Evolutionary conservation across 2,113 vertebrate species (phyloP).

Genomic region (Agelaius tricolor): DNA sequence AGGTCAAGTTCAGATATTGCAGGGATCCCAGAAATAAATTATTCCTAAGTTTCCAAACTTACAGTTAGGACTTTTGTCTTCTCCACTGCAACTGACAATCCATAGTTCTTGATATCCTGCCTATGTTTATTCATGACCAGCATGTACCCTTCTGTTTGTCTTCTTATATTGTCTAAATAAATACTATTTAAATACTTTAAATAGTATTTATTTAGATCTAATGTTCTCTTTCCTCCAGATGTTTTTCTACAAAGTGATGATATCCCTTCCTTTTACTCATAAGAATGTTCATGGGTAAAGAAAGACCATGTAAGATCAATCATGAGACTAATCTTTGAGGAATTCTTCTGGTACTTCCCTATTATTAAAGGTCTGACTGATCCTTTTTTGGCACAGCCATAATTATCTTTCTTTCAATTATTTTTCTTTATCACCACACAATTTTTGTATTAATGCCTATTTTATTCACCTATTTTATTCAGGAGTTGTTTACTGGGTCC

Average conservation of each 20-base stretch:
- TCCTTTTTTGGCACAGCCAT: neutral
- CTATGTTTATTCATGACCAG: neutral
- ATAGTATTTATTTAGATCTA: neutral
- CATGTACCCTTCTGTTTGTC: neutral
- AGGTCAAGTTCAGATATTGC: neutral
- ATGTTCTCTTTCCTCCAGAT: neutral
- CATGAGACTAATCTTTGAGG: neutral
- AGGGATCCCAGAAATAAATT: neutral
- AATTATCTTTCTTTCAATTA: neutral
- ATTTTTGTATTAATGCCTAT: neutral
- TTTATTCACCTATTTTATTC: neutral
- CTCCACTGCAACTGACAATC: neutral
- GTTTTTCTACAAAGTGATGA: neutral
- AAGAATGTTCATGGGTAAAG: neutral
- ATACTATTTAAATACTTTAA: neutral
- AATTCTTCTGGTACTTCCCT: neutral
- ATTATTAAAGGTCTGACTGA: neutral
- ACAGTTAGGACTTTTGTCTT: neutral
- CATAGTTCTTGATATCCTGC: neutral
- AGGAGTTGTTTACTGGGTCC: neutral
- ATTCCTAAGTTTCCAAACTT: neutral
- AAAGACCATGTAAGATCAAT: neutral
- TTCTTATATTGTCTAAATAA: neutral
- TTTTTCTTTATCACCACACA: neutral
- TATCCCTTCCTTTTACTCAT: neutral